Conservation (phyloP, 2,888 invertebrate genomes). For the Callyntrura sp. region DNA sequence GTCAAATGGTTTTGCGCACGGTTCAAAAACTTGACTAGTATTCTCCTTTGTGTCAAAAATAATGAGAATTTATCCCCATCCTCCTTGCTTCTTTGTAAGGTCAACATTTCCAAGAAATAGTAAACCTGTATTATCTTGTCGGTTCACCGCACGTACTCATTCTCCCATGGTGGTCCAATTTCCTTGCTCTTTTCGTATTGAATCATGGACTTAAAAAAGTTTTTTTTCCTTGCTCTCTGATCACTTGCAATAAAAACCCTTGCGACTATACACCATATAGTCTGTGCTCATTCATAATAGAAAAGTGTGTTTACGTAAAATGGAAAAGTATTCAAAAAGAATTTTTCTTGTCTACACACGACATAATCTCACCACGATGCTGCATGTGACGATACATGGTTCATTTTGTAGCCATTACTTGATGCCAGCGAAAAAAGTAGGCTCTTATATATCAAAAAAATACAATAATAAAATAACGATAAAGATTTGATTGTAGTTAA, state of each 20-base stretch:
- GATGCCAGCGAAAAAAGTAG: neutral
- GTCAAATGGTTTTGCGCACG: no score
- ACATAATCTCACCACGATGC: neutral
- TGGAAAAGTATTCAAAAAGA: constrained; percentile 4
- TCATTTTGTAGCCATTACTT: neutral
- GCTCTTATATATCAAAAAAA: neutral
- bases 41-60: no score
- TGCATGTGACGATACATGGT: no score
- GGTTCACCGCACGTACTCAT: neutral
- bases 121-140: neutral
- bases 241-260: neutral
- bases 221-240: neutral
- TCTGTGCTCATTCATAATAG: no score
- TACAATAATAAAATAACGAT: constrained; percentile 1
- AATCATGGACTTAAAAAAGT: neutral
- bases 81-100: neutral
- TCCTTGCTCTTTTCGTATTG: neutral
- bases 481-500: neutral
- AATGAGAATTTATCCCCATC: no score
- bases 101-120: neutral
- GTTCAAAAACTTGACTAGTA: no score
- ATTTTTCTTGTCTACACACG: neutral
- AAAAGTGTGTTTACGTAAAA: neutral
- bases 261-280: neutral
- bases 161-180: neutral